These are phyloP conservation scores for Teleiodes luculella DNA, from an alignment of 2,888 invertebrate genomes.

Conservation along the genomic window DNA sequence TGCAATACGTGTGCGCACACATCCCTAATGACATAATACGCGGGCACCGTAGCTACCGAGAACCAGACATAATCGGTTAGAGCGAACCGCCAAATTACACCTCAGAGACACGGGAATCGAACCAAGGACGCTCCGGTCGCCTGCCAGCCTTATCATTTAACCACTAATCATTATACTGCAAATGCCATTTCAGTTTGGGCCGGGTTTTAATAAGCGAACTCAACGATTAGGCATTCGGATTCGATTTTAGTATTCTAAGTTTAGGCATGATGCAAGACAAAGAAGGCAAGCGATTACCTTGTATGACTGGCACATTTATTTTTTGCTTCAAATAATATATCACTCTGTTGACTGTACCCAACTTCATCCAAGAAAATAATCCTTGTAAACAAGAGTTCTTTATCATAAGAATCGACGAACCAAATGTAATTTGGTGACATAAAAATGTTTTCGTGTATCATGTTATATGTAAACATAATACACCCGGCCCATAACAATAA, in stretches of 20 bases:
- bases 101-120: slow-evolving; percentile 74
- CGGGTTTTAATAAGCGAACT: slow-evolving; percentile 65
- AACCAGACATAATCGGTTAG: slow-evolving; percentile 70
- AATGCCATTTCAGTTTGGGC: slow-evolving; percentile 72
- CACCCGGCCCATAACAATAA: slow-evolving; percentile 44
- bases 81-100: slow-evolving; percentile 73
- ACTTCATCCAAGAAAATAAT: slow-evolving; percentile 19
- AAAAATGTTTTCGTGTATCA: slow-evolving; percentile 14
- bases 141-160: slow-evolving; percentile 70
- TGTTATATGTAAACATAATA: slow-evolving; percentile 21
- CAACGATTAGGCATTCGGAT: slow-evolving; percentile 50
- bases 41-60: slow-evolving; percentile 67
- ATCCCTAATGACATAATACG: slow-evolving; percentile 56
- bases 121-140: slow-evolving; percentile 73
- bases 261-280: slow-evolving; percentile 45
- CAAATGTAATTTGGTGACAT: slow-evolving; percentile 13
- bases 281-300: slow-evolving; percentile 18
- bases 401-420: slow-evolving; percentile 4
- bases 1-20: slow-evolving; percentile 16
- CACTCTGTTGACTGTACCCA: neutral
- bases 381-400: slow-evolving; percentile 6
- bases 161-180: slow-evolving; percentile 69
- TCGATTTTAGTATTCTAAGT: slow-evolving; percentile 56
- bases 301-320: slow-evolving; percentile 13
- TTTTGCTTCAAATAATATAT: neutral